Base-by-base conservation (phyloP, 2,888 invertebrate species). In the Heliconius erato region DNA sequence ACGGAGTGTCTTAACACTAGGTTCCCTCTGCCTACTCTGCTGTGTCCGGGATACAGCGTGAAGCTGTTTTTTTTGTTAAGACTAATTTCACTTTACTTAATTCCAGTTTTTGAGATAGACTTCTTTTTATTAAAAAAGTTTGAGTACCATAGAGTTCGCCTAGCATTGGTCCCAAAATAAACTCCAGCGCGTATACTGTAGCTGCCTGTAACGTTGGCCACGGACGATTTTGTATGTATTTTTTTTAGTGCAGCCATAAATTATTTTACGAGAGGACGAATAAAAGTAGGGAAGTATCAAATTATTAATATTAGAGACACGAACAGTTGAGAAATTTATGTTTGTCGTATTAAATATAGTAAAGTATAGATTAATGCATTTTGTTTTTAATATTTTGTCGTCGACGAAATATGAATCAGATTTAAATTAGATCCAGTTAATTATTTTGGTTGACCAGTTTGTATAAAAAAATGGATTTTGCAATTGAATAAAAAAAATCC, bases 151-250 rank as follows among this genome's bases (percentile, higher is more conserved):
- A 87, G 88, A 28, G 74, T 78, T 82, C 83, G 86, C 85, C 88
- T 90, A 89, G 90, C 88, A 88, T 87, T 88, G 86, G 84, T 88
- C 87, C 88, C 85, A 79, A 92, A 93, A 91, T 92, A 92, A 87
- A 86, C 85, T 85, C 85, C 86, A 87, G 86, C 88, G 88, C 88
- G 89, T 89, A 88, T 81, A 79, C 72, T 35, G 71, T 40, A 40
- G 63, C 49, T 49, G 49, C n/a, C 72, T 49, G 85, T 80, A 81
- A 85, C 84, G 86, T 85, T 88, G 86, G 81, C 89, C 92, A 91
- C 86, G 90, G 91, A 90, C 91, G 88, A 87, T 86, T 84, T 80
- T 87, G 86, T 86, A 84, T 85, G 71, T 82, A 78, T 69, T 72
- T 72, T 74, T 54, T 68, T 71, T 85, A 86, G 65, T 67, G 72